These are phyloP conservation scores for Gobius niger DNA, from an alignment of 2,113 vertebrate species.

Conservation along the genomic window DNA sequence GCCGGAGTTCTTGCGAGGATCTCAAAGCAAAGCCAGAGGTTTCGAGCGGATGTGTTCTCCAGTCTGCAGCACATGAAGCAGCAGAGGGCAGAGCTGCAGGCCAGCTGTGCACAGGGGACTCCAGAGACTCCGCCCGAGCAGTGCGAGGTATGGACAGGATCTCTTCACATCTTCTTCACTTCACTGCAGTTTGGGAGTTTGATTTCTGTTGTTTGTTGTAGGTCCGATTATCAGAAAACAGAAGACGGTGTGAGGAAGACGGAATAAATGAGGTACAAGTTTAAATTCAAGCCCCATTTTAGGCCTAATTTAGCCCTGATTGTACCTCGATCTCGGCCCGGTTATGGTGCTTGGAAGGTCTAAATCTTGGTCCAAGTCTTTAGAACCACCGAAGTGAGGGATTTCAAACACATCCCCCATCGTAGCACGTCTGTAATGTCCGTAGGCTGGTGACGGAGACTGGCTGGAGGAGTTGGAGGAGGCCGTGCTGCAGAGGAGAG, in stretches of 20 bases:
- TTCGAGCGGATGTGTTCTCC: slow-evolving; percentile 76
- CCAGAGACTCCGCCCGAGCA: slow-evolving; percentile 10
- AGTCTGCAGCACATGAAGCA: slow-evolving; percentile 83
- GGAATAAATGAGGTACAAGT: slow-evolving; percentile 37
- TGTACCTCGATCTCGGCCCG: not conserved
- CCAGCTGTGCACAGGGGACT: slow-evolving; percentile 54
- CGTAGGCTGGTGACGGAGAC: slow-evolving; percentile 70
- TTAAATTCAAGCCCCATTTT: not conserved
- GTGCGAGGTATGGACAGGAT: slow-evolving; percentile 17
- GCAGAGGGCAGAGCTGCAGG: slow-evolving; percentile 79
- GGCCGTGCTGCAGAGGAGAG: slow-evolving; percentile 80
- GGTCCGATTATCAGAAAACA: slow-evolving; percentile 72
- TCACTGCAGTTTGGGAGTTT: not conserved
- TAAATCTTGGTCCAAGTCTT: too few relatives aligned
- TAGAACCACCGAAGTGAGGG: too few relatives aligned
- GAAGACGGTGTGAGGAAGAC: slow-evolving; percentile 3
- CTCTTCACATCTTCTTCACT: not conserved
- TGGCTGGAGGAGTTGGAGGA: slow-evolving; percentile 91
- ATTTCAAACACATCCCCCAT: too few relatives aligned
- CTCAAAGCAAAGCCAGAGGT: slow-evolving; percentile 79
- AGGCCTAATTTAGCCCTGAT: not conserved
- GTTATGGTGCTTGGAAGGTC: too few relatives aligned
- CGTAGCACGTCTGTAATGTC: not conserved
- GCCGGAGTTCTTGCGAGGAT: slow-evolving; percentile 66
- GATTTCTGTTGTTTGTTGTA: slow-evolving; percentile 35